Evolutionary conservation across 92 coral and sea anemone species (phyloP).

Genomic region (Epizoanthus illoricatus): DNA sequence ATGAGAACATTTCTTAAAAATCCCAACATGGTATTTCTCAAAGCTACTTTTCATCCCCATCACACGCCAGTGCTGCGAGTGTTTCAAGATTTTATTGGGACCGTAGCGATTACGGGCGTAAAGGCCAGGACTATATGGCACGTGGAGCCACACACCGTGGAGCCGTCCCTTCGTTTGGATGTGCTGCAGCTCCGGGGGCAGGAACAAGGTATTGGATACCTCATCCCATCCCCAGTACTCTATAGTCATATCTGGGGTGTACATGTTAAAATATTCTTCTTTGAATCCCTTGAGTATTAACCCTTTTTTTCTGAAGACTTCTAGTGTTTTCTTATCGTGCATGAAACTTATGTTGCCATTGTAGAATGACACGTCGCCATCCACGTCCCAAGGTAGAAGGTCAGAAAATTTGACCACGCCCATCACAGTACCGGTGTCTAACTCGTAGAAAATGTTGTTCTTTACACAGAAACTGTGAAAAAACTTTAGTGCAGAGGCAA

Average conservation of each 20-base stretch:
- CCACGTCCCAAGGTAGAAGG: slow-evolving; percentile 32
- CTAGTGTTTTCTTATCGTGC: background rate
- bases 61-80: slow-evolving; percentile 46
- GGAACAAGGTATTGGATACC: slow-evolving; percentile 31
- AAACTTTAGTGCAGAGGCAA: slow-evolving; percentile 27
- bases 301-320: background rate
- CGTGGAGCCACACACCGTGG: slow-evolving; percentile 41
- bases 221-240: slow-evolving; percentile 57
- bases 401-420: slow-evolving; percentile 30
- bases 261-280: slow-evolving; percentile 24
- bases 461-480: slow-evolving; percentile 25
- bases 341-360: slow-evolving; percentile 1
- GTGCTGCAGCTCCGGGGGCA: slow-evolving; percentile 50
- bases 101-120: slow-evolving; percentile 45
- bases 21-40: slow-evolving; percentile 31
- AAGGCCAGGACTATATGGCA: slow-evolving; percentile 35
- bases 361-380: slow-evolving; percentile 28
- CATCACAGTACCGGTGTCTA: slow-evolving; percentile 21
- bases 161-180: slow-evolving; percentile 37
- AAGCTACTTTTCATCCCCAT: slow-evolving; percentile 38
- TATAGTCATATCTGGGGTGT: slow-evolving; percentile 50
- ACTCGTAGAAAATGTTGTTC: slow-evolving; percentile 26
- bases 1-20: slow-evolving; percentile 34
- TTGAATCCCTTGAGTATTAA: background rate
- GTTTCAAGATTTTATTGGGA: slow-evolving; percentile 27